phyloP scores from a whole-genome alignment of 2,113 vertebrate species.

The Alethe diademata region DNA sequence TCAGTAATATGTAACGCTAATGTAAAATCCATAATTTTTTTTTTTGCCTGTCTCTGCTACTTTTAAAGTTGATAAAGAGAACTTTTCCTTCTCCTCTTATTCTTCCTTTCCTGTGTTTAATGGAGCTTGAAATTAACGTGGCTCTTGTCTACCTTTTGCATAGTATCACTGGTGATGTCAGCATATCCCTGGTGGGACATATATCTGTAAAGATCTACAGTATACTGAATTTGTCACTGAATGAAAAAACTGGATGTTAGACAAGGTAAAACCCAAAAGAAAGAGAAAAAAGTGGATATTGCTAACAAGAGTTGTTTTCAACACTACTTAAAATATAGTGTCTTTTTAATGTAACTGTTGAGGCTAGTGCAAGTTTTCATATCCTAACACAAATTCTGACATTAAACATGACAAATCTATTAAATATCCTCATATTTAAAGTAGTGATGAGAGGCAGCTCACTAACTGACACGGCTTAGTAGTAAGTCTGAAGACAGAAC shows the following conservation, averaged over 20 bases:
- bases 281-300: background rate
- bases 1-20: background rate
- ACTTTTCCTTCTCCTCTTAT: background rate
- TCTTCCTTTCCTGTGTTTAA: slow-evolving; percentile 25
- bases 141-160: background rate
- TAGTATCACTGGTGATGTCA: slow-evolving; percentile 14
- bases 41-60: background rate
- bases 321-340: background rate
- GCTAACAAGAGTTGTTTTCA: background rate
- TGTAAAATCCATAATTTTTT: background rate
- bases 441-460: background rate
- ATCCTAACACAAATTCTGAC: background rate
- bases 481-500: background rate
- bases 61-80: background rate
- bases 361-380: background rate
- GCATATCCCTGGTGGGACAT: slow-evolving; percentile 15
- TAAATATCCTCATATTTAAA: background rate
- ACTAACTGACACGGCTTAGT: background rate
- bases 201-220: background rate
- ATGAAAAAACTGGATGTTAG: background rate
- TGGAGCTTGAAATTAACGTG: slow-evolving; percentile 53
- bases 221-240: background rate
- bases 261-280: background rate
- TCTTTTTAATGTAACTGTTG: background rate
- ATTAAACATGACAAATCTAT: background rate